Percentiles rank a stretch among this genome's conserved stretches.
phyloP scores from a whole-genome alignment of 2,113 vertebrate species.

The Baryphthengus martii region DNA sequence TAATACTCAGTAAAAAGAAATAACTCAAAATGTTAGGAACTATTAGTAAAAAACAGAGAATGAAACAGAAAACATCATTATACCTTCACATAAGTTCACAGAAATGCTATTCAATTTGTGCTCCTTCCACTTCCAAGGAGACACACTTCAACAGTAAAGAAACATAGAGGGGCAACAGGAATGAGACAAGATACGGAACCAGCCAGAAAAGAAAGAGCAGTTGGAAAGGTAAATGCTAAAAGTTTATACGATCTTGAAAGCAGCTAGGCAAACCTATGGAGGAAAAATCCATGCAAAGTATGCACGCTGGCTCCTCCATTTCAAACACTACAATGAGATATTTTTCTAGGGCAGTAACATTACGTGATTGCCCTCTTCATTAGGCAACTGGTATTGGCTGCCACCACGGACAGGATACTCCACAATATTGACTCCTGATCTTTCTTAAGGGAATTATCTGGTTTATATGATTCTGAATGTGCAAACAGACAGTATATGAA shows the following conservation, averaged over 20 bases:
- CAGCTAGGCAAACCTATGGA: not conserved
- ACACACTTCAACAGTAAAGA: not conserved
- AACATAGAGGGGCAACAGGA: not conserved
- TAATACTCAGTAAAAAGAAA: not conserved
- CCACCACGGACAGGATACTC: not conserved
- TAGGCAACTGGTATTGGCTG: not conserved
- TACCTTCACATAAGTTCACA: not conserved
- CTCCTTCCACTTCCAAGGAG: not conserved
- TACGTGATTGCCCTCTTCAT: not conserved
- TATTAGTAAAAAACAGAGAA: not conserved
- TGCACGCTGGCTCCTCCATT: not conserved
- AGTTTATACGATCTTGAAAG: not conserved
- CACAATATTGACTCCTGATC: not conserved
- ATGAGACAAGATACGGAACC: not conserved
- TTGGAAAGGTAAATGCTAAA: not conserved
- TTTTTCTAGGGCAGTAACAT: not conserved
- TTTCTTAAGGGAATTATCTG: not conserved
- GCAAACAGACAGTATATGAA: not conserved
- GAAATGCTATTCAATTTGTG: not conserved
- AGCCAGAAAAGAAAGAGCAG: not conserved
- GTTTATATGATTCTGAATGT: not conserved
- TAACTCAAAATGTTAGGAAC: not conserved
- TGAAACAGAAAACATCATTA: not conserved
- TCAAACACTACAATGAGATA: not conserved
- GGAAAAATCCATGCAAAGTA: not conserved